Percentiles rank a stretch among this genome's conserved stretches.
These are phyloP conservation scores for Cataglyphis livida DNA, from an alignment of 2,888 invertebrate species.

Conservation along the genomic window DNA sequence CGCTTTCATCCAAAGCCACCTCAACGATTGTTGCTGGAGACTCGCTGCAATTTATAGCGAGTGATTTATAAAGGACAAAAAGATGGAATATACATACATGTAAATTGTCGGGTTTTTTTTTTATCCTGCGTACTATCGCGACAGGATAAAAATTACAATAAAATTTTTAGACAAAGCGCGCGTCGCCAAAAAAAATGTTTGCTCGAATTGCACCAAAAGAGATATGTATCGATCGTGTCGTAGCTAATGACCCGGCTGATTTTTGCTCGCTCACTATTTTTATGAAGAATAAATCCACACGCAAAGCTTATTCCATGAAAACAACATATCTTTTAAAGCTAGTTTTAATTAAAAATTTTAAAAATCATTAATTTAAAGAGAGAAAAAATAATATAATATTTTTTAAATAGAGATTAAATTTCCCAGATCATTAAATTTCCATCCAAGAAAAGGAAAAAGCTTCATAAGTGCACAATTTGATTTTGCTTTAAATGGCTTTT, in stretches of 20 bases:
- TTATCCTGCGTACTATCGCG: neutral
- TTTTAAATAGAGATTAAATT: conserved; percentile 3
- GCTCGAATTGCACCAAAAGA: neutral
- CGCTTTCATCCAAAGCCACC: conserved; percentile 14
- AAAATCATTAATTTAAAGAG: neutral
- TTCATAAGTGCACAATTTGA: neutral
- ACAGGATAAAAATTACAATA: neutral
- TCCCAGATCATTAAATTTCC: neutral
- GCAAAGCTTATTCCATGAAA: neutral
- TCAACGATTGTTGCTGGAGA: conserved; percentile 19
- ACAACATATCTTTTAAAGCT: neutral
- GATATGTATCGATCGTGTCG: neutral
- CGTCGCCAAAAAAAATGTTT: neutral
- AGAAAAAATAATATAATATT: neutral
- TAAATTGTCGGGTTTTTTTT: conserved; percentile 24
- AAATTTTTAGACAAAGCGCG: conserved; percentile 7
- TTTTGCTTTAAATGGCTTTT: neutral
- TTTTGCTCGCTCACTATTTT: neutral
- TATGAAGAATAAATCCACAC: neutral
- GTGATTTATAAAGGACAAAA: neutral
- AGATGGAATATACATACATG: neutral
- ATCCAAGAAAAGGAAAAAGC: neutral
- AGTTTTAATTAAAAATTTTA: neutral
- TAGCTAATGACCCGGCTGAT: neutral
- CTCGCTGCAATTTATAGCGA: conserved; percentile 39